Evolutionary conservation across 2,113 vertebrate genomes (phyloP).

Genomic region (Vicugna pacos): DNA sequence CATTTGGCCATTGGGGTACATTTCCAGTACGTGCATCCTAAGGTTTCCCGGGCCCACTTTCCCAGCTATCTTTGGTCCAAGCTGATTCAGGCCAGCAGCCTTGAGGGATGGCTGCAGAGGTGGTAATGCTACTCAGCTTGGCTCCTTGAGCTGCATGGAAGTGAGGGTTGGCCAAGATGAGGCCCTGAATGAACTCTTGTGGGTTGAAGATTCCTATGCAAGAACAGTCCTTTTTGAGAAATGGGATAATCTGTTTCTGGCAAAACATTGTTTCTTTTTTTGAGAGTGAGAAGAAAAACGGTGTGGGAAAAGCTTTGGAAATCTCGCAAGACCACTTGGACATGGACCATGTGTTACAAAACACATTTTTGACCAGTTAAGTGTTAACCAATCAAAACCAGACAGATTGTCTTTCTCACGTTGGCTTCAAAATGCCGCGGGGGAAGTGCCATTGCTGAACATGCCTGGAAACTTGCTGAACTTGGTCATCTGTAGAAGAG

Average conservation of each 20-base stretch:
- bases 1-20: not conserved
- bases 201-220: slow-evolving; percentile 69
- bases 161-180: slow-evolving; percentile 53
- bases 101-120: not conserved
- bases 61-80: not conserved
- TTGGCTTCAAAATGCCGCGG: slow-evolving; percentile 64
- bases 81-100: not conserved
- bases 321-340: slow-evolving; percentile 80
- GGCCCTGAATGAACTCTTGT: slow-evolving; percentile 67
- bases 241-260: slow-evolving; percentile 75
- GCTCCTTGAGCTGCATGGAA: not conserved
- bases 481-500: slow-evolving; percentile 64
- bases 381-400: slow-evolving; percentile 79
- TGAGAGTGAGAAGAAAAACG: slow-evolving; percentile 71
- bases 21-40: not conserved
- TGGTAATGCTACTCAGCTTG: not conserved
- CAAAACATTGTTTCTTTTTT: slow-evolving; percentile 74
- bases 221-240: slow-evolving; percentile 68
- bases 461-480: slow-evolving; percentile 61
- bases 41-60: not conserved
- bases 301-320: slow-evolving; percentile 81
- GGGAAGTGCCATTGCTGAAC: slow-evolving; percentile 52
- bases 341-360: slow-evolving; percentile 79
- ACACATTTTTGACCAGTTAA: slow-evolving; percentile 81
- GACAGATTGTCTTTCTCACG: slow-evolving; percentile 69